These are phyloP conservation scores for Plusia festucae DNA, from an alignment of 2,888 invertebrate genomes.

Conservation along the genomic window DNA sequence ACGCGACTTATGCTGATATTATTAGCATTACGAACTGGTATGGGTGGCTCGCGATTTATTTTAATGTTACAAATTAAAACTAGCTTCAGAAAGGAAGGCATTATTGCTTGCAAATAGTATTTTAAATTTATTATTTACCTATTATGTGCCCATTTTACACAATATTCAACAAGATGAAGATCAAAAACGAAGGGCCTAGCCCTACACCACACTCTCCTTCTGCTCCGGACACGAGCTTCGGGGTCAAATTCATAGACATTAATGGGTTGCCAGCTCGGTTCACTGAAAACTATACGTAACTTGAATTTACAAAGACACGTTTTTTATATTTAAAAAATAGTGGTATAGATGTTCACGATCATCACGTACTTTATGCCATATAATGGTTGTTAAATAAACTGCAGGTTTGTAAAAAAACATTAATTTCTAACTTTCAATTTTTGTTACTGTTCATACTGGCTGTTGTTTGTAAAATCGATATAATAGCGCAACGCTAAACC, in stretches of 20 bases:
- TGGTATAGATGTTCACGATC: not conserved
- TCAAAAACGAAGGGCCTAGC: constrained; percentile 87
- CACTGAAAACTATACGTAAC: constrained; percentile 40
- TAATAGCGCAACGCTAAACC: constrained; percentile 84
- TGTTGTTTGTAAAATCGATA: constrained; percentile 82
- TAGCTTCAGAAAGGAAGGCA: constrained; percentile 43
- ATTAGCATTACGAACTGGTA: constrained; percentile 82
- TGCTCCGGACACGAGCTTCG: constrained; percentile 89
- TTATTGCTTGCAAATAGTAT: constrained; percentile 37
- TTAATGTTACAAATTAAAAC: constrained; percentile 65
- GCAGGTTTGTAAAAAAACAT: constrained; percentile 22
- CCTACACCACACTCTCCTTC: constrained; percentile 87
- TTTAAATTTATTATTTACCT: constrained; percentile 82
- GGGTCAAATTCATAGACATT: constrained; percentile 89
- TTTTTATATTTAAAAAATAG: constrained; percentile 19
- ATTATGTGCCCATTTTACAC: constrained; percentile 89
- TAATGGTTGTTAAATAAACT: not conserved
- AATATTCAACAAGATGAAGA: constrained; percentile 83
- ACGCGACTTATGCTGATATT: constrained; percentile 86
- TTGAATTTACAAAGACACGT: constrained; percentile 14
- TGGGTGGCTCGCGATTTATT: constrained; percentile 77
- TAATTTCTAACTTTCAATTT: constrained; percentile 63
- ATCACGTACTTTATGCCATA: constrained; percentile 10
- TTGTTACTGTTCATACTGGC: constrained; percentile 77
- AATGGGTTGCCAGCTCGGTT: constrained; percentile 78